Base-by-base conservation (phyloP, 1,140 invertebrate genomes). In the Heliconius congener region DNA sequence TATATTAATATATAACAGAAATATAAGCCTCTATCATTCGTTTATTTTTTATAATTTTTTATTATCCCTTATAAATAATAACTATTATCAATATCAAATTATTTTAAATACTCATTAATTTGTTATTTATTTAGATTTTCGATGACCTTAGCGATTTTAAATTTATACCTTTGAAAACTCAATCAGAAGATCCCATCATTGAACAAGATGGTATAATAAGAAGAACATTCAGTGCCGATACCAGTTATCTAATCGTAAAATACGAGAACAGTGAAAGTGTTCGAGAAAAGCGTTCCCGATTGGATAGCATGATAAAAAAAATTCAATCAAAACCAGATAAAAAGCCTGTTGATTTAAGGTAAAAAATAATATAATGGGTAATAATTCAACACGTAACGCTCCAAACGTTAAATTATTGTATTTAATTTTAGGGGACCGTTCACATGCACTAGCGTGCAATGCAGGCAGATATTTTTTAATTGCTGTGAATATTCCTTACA, bases 401-500 rank as follows among this genome's bases (percentile, higher is more conserved):
- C 16, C 27, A 66, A 27, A 27, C 8, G n/a, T 66, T 30, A 66
- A 66, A 66, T 30, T 66, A 66, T 66, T 66, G 13, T 66, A 66
- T 66, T 30, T 66, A 66, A 66, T 72, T 84, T 23, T 83, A 94
- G 91, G 80, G 94, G 94, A 27, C 94, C 94, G 8, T 95, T 94
- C 77, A 92, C 89, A 1, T 95, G 94, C 79, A 91, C 89, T 18
- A 89, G 90, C 55, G 78, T 90, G 30, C 87, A 89, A 74, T 95
- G 94, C 71, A 84, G 87, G 19, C 89, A 93, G 81, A 88, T 91
- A 46, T 95, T 94, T 81, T 90, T 90, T 76, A 92, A 94, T 66
- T 95, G 94, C 79, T 95, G 94, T 83, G 90, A 94, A 73, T 95
- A 94, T 79, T 95, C 94, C 0, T 73, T 91, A 18, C 94, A 95